A percentile compares a stretch with the other conserved stretches of the same genome.
These are phyloP conservation scores for Tauraco hartlaubi DNA, from an alignment of 2,797 vertebrate species.

Conservation along the genomic window DNA sequence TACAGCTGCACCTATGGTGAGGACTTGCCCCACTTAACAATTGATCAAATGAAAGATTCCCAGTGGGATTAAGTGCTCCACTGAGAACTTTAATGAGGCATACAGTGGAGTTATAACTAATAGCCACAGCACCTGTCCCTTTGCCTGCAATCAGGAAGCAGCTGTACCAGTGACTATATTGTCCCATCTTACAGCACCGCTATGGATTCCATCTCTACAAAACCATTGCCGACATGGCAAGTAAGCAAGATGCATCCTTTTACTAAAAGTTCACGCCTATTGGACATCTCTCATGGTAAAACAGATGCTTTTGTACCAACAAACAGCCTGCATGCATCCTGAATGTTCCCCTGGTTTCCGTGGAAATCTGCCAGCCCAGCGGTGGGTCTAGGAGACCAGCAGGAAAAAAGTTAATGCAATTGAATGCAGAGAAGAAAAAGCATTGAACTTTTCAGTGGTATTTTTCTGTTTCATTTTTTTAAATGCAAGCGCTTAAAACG, in stretches of 20 bases:
- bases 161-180: neutral
- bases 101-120: neutral
- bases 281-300: neutral
- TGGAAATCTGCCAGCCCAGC: constrained; percentile 53
- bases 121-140: neutral
- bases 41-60: neutral
- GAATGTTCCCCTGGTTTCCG: neutral
- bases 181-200: neutral
- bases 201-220: neutral
- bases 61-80: neutral
- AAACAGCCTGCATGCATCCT: neutral
- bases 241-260: neutral
- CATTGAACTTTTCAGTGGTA: constrained; percentile 56
- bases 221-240: neutral
- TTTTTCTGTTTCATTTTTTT: constrained; percentile 60
- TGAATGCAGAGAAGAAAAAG: constrained; percentile 53
- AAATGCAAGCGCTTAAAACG: constrained; percentile 57
- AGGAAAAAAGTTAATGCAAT: constrained; percentile 67
- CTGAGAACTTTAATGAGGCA: neutral
- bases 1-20: neutral
- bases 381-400: constrained; percentile 51
- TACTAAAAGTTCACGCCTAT: neutral
- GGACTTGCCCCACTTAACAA: neutral
- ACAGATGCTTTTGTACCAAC: neutral
- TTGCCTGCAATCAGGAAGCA: neutral